A percentile compares a stretch with the other conserved stretches of the same genome.
These are phyloP conservation scores for Chrysina gloriosa DNA, from an alignment of 2,888 invertebrate species.

Conservation along the genomic window DNA sequence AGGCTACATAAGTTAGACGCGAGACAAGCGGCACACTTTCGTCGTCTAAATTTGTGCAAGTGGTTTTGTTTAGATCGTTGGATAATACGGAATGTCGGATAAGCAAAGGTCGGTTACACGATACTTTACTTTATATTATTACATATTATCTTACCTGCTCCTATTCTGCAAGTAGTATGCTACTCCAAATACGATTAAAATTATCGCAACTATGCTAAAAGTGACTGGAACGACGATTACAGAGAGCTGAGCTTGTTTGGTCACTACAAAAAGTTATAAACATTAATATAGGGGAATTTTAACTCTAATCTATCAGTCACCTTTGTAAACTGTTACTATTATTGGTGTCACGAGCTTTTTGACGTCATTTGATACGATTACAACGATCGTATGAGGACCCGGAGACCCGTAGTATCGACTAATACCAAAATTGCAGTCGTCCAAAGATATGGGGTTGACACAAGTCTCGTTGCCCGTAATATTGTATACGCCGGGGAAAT, in stretches of 20 bases:
- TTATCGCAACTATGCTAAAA: conserved; percentile 84
- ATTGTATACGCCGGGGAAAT: conserved; percentile 75
- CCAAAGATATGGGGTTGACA: conserved; percentile 46
- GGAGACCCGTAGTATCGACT: conserved; percentile 75
- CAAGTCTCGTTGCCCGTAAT: conserved; percentile 85
- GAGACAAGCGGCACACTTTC: too few relatives aligned
- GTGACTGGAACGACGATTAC: conserved; percentile 89
- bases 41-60: too few relatives aligned
- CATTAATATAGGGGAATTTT: conserved; percentile 36
- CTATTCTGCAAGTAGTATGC: conserved; percentile 88
- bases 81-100: too few relatives aligned
- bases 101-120: background rate
- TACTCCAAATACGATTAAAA: conserved; percentile 86
- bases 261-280: conserved; percentile 69
- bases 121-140: background rate
- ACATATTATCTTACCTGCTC: conserved; percentile 70
- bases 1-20: too few relatives aligned
- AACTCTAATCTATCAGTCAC: conserved; percentile 64
- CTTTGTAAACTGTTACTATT: conserved; percentile 86
- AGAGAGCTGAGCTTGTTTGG: conserved; percentile 84
- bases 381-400: conserved; percentile 81
- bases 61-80: too few relatives aligned
- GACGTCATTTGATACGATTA: conserved; percentile 83
- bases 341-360: conserved; percentile 76
- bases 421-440: conserved; percentile 72